These are phyloP conservation scores for Leptestheria dahalacensis DNA, from an alignment of 1,140 invertebrate species.

Conservation along the genomic window DNA sequence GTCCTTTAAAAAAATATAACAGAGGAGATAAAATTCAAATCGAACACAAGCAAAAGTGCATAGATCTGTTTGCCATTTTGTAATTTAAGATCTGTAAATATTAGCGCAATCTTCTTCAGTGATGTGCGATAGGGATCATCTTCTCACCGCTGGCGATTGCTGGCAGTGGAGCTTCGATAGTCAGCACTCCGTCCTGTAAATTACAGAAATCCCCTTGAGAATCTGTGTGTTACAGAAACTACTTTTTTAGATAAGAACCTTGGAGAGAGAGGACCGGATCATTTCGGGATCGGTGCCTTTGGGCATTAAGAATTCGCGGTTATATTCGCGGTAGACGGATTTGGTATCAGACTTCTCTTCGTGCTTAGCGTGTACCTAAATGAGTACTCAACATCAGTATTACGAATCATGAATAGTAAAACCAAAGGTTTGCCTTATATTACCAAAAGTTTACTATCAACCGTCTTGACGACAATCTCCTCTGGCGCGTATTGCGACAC, in stretches of 20 bases:
- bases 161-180: conserved; percentile 81
- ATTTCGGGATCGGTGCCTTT: conserved; percentile 84
- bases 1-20: not conserved
- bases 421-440: not conserved
- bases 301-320: conserved; percentile 82
- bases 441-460: conserved; percentile 78
- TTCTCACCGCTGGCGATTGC: conserved; percentile 52
- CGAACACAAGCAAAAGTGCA: too few species aligned
- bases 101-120: too few species aligned
- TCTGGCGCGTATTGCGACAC: conserved; percentile 87
- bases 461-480: conserved; percentile 91
- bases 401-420: too few species aligned
- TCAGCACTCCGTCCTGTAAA: conserved; percentile 52
- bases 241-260: conserved; percentile 15
- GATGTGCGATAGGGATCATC: conserved; percentile 60
- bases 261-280: conserved; percentile 41
- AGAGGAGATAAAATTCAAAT: not conserved
- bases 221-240: too few species aligned
- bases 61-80: too few species aligned
- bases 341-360: conserved; percentile 88
- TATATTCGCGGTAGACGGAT: conserved; percentile 89
- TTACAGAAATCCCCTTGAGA: not conserved
- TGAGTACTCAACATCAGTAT: not conserved
- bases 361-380: conserved; percentile 74
- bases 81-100: too few species aligned